Base-by-base conservation (phyloP, 2,888 invertebrate species). In the Vesta saturnalis region DNA sequence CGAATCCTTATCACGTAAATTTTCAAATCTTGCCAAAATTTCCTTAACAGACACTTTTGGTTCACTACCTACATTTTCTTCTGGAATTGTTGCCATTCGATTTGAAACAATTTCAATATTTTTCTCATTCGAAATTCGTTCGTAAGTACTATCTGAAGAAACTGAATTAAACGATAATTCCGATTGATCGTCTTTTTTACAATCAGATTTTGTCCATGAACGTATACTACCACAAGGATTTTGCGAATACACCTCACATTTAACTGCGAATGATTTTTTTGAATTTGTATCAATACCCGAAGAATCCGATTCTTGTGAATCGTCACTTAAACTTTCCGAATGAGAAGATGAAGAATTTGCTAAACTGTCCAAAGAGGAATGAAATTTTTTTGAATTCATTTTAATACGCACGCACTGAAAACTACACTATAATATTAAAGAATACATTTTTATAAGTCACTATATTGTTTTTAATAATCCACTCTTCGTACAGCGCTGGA, bases 21-120 rank as follows among this genome's bases (percentile, higher is more conserved):
- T 84, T 84, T 94, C 94, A 84, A 94, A 94, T 73, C 94, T 87
- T 62, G 93, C 93, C 76, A 94, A 86, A 75, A 94, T 94, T 80
- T 93, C 94, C 81, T 92, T 91, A 72, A 94, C 94, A 72, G 94
- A 93, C 78, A 94, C 89, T 85, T 94, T 94, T n/a, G 90, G 91
- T 81, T 94, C 93, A n/a, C 73, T 72, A 54, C 85, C 86, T n/a
- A 46, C n/a, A 35, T 89, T 88, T 78, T 94, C 94, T 82, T 94
- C 94, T 67, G 92, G 88, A 72, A 94, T 94, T 58, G 94, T 94
- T 83, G 93, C 93, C 93, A 94, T 93, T 82, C 89, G 78, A 21
- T 52, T 52, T 0, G 67, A 67, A 47, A 74, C 72, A 23, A 77
- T 74, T 39, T 69, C 71, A 1, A 63, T 69, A 14, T 64, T 67